Evolutionary conservation across 2,797 vertebrate species (phyloP).

Genomic region (Orestias chungarensis): DNA sequence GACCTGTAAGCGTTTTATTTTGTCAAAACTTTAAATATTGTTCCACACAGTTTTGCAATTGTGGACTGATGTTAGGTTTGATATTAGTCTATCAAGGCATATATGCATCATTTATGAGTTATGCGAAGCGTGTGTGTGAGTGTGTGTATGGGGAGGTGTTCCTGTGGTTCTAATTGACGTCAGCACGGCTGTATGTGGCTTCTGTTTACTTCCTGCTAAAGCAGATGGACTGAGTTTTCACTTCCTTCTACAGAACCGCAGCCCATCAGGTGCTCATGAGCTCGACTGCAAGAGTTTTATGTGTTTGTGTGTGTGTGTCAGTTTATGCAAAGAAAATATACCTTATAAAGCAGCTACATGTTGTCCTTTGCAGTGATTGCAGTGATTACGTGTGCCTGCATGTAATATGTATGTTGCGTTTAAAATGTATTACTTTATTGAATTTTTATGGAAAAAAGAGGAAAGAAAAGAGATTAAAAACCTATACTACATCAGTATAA

Average conservation of each 20-base stretch:
- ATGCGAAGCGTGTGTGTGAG: slow-evolving; percentile 42
- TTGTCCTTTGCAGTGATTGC: slow-evolving; percentile 4
- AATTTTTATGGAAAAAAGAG: background rate
- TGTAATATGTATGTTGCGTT: too few species aligned
- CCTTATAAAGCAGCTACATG: slow-evolving; percentile 14
- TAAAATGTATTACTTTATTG: background rate
- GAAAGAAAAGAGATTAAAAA: background rate
- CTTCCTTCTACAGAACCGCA: slow-evolving; percentile 78
- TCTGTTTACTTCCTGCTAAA: slow-evolving; percentile 84
- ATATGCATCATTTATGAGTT: slow-evolving; percentile 22
- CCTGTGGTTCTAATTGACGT: slow-evolving; percentile 82
- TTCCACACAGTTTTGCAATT: slow-evolving; percentile 12
- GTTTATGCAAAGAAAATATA: background rate
- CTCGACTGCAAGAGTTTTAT: slow-evolving; percentile 28
- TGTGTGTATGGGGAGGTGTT: slow-evolving; percentile 66
- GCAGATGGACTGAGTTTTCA: slow-evolving; percentile 81
- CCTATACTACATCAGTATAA: background rate
- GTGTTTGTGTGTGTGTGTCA: slow-evolving; percentile 17
- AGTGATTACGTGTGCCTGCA: background rate
- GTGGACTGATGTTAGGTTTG: slow-evolving; percentile 15
- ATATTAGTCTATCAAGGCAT: slow-evolving; percentile 23
- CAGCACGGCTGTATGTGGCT: slow-evolving; percentile 79
- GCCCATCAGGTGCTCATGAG: slow-evolving; percentile 72
- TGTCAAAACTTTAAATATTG: slow-evolving; percentile 11
- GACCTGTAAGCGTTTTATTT: background rate